Base-by-base conservation (phyloP, 2,888 invertebrate genomes). In the Cremastinae sp. region DNA sequence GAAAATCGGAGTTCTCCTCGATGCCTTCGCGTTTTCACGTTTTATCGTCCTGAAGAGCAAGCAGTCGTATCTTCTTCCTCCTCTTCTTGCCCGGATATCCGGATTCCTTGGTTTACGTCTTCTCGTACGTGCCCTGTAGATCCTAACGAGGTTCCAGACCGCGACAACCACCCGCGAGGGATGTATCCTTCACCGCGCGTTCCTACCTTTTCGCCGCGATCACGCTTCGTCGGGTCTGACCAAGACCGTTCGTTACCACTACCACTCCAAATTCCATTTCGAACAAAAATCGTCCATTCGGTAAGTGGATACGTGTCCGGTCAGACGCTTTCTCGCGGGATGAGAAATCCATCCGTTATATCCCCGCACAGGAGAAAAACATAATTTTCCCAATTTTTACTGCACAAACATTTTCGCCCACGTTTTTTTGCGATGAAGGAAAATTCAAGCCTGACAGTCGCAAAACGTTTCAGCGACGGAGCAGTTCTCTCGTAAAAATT, bases 131-230 rank as follows among this genome's bases (percentile, higher is more conserved):
- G 53, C 61, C 65, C 37, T 56, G 37, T 49, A 35, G 49, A 53
- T 79, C 69, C 80, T 82, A 83, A 81, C 82, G 82, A 78, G 78
- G 74, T 82, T 82, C 72, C 79, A 76, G 78, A 82, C 82, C 79
- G 81, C 78, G 79, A 75, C 65, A 58, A 56, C 68, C 28, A 28
- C 28, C 62, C 72, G 58, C 39, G 72, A 62, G 22, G 45, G 72
- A 75, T 53, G 68, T 58, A 56, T 51, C 45, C 68, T 62, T 59
- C 58, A 5, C 14, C 4, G 18, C 39, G 45, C 41, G 28, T 14
- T 58, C 62, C 47, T 39, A 56, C 47, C 73, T 70, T 62, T 20
- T 64, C 70, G 12, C 41, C 51, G 14, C 49, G 64, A 43, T 72
- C 74, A 59, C 49, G 49, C 39, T 55, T 65, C 56, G 62, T 56